Evolutionary conservation across 30 jellyfish, hydroid and myxozoan species (phyloP).

Genomic region (Phacellophora camtschatica): DNA sequence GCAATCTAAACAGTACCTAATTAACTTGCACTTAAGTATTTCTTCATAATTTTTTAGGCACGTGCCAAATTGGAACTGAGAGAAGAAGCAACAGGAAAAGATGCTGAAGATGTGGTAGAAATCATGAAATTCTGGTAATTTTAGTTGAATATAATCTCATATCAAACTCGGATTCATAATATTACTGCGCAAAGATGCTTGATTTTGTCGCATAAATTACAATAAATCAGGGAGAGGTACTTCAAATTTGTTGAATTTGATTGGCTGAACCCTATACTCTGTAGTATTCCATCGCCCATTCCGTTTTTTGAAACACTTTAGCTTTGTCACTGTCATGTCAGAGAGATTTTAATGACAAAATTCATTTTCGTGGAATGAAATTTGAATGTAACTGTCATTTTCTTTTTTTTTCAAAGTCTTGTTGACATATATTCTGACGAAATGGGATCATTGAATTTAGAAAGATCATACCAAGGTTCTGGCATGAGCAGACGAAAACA

Average conservation of each 20-base stretch:
- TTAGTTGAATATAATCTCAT: background rate
- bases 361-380: background rate
- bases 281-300: no score
- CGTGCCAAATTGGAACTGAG: constrained; percentile 97
- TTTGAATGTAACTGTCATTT: no score
- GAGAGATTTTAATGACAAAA: background rate
- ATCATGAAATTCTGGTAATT: constrained; percentile 92
- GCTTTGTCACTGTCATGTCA: no score
- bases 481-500: constrained; percentile 98
- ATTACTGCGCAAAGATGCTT: no score
- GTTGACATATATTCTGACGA: constrained; percentile 85
- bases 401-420: no score
- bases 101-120: constrained; percentile 97
- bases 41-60: constrained; percentile 64
- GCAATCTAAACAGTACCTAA: no score
- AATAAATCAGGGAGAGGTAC: no score
- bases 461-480: constrained; percentile 93
- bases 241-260: no score
- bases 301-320: no score
- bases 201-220: no score
- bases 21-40: no score
- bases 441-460: constrained; percentile 76
- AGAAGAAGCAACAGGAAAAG: constrained; percentile 87
- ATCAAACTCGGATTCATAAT: background rate
- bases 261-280: no score